phyloP scores from a whole-genome alignment of 1,140 invertebrate species.

The Zaprionus tsacasi region DNA sequence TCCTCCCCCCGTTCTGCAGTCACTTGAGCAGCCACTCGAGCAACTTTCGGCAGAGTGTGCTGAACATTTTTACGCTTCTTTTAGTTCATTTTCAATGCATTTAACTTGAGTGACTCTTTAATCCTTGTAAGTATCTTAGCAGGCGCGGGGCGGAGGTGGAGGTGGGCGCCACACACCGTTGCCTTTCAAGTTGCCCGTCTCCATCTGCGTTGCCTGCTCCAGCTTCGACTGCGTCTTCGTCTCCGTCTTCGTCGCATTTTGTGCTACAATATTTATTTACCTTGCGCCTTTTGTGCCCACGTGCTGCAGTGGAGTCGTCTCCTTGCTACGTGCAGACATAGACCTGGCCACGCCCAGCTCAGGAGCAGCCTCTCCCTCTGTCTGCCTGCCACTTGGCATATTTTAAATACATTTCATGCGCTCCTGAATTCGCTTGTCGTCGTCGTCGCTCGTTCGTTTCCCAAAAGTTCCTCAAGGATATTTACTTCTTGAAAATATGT shows the following conservation, averaged over 20 bases:
- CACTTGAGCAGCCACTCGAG: slow-evolving; percentile 32
- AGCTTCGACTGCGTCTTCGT: slow-evolving; percentile 24
- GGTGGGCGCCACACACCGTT: slow-evolving; percentile 2
- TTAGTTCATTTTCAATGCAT: slow-evolving; percentile 83
- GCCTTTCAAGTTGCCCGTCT: slow-evolving; percentile 34
- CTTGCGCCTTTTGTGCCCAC: slow-evolving; percentile 82
- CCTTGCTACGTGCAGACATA: slow-evolving; percentile 16
- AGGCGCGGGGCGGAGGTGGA: slow-evolving; percentile 17
- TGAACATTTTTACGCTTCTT: slow-evolving; percentile 80
- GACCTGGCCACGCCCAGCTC: slow-evolving; percentile 11
- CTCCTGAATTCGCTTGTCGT: slow-evolving; percentile 67
- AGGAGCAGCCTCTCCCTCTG: not conserved
- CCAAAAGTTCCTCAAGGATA: slow-evolving; percentile 72
- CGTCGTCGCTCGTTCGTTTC: too few species aligned
- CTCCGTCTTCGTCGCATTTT: slow-evolving; percentile 34
- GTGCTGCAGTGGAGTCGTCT: slow-evolving; percentile 56
- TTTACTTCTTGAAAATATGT: slow-evolving; percentile 84
- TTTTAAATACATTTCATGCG: slow-evolving; percentile 84
- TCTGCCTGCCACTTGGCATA: slow-evolving; percentile 78
- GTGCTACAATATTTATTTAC: slow-evolving; percentile 80
- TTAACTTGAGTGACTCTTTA: slow-evolving; percentile 84
- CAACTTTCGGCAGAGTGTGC: slow-evolving; percentile 71
- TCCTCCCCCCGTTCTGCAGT: not conserved
- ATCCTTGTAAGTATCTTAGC: slow-evolving; percentile 83
- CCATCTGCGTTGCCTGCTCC: slow-evolving; percentile 6